A percentile compares a stretch with the other conserved stretches of the same genome.
These are phyloP conservation scores for Cinclus cinclus DNA, from an alignment of 2,113 vertebrate genomes.

Conservation along the genomic window DNA sequence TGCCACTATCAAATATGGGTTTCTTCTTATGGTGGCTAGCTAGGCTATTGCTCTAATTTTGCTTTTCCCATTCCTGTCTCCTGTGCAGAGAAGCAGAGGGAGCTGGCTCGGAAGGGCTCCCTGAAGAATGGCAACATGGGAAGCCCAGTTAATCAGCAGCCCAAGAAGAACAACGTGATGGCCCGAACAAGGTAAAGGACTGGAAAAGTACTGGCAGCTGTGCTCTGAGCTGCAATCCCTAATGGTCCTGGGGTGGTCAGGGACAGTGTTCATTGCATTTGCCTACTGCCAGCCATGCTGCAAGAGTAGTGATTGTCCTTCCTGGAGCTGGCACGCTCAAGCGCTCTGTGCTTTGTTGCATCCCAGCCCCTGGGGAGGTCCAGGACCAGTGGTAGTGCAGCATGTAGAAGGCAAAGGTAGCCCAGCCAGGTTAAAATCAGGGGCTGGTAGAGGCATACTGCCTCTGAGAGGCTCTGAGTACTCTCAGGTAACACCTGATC, in stretches of 20 bases:
- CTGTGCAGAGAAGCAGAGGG: conserved; percentile 94
- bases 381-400: not conserved
- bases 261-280: not conserved
- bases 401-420: not conserved
- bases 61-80: conserved; percentile 50
- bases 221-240: not conserved
- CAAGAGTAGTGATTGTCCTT: not conserved
- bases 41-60: conserved; percentile 15
- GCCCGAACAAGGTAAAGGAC: conserved; percentile 90
- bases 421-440: not conserved
- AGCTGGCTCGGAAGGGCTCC: conserved; percentile 92
- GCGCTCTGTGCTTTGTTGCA: not conserved
- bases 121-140: conserved; percentile 91
- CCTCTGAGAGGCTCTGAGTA: not conserved
- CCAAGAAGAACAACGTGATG: conserved; percentile 99
- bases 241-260: not conserved
- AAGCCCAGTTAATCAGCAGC: conserved; percentile 97
- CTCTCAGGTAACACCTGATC: not conserved
- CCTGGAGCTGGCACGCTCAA: not conserved
- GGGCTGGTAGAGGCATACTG: not conserved
- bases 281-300: not conserved
- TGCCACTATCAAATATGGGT: not conserved
- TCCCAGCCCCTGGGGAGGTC: not conserved
- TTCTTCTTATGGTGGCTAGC: not conserved
- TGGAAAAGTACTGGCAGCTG: not conserved